A percentile compares a stretch with the other conserved stretches of the same genome.
These are phyloP conservation scores for rabbit (Oryctolagus cuniculus) DNA, from an alignment of 2,113 vertebrate genomes.

Conservation along the genomic window mOryCun1.1 NC_091433.1:124210001-124210500, in stretches of 20 bases:
- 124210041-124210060: not conserved
- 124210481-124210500: not conserved
- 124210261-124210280: not conserved
- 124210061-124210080: not conserved
- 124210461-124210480: not conserved
- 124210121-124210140: not conserved
- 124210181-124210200: not conserved
- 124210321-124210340: not conserved
- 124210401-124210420: not conserved
- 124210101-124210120: not conserved
- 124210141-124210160: not conserved
- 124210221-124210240: not conserved
- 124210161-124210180: not conserved
- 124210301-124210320: not conserved
- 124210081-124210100: not conserved
- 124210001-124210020: not conserved
- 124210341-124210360: not conserved
- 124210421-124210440: not conserved
- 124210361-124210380: not conserved
- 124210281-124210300: not conserved
- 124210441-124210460: not conserved
- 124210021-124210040: not conserved
- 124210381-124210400: not conserved
- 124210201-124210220: not conserved
- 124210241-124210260: not conserved